phyloP scores from a whole-genome alignment of 1,140 invertebrate species.

The Trissolcus basalis region DNA sequence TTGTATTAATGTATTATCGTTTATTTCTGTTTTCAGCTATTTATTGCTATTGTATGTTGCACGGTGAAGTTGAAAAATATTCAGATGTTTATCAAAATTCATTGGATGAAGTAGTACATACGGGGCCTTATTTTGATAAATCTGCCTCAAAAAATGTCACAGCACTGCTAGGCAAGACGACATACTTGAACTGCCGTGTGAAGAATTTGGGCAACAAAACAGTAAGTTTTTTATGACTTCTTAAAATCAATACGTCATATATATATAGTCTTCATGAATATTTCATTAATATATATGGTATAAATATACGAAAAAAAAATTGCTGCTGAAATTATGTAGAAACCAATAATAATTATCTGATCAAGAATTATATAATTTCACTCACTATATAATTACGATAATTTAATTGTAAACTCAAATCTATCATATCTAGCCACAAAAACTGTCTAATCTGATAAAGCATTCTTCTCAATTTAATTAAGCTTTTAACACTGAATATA shows the following conservation, averaged over 20 bases:
- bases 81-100: conserved; percentile 68
- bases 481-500: too few species aligned
- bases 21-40: conserved; percentile 62
- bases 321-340: too few species aligned
- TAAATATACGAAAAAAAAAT: too few species aligned
- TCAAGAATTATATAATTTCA: too few species aligned
- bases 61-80: conserved; percentile 65
- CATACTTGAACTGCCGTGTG: conserved; percentile 88
- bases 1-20: background rate
- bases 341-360: too few species aligned
- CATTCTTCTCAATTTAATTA: too few species aligned
- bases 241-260: background rate
- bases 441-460: too few species aligned
- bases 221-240: conserved; percentile 77
- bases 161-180: conserved; percentile 87
- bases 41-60: conserved; percentile 65
- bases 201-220: conserved; percentile 92
- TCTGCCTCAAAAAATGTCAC: conserved; percentile 86
- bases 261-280: too few species aligned
- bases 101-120: conserved; percentile 65
- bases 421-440: too few species aligned
- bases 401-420: too few species aligned
- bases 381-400: too few species aligned
- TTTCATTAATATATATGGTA: too few species aligned
- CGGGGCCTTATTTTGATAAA: conserved; percentile 82